Base-by-base conservation (phyloP, 2,797 vertebrate species). In the Argentina silus region DNA sequence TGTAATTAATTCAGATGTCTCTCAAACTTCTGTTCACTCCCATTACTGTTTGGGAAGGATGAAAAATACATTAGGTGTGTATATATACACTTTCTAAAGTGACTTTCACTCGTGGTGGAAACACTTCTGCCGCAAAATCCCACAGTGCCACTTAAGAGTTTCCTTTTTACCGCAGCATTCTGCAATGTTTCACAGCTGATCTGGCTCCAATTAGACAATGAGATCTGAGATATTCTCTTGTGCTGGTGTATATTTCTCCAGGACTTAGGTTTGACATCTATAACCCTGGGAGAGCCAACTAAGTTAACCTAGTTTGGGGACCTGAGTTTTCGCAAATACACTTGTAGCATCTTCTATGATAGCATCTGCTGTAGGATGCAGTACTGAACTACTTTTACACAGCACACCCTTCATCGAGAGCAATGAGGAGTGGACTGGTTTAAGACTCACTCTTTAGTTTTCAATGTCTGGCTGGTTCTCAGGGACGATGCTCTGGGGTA, bases 1-100 rank as follows among this genome's bases (percentile, higher is more conserved):
- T 83, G 70, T 91, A 91, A 94, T 90, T 74, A 85, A 85, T 85
- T 89, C 45, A 78, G 92, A 93, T 80, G 82, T 89, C 81, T 82
- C 84, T 78, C 84, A 90, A 93, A 90, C 86, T 91, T 90, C 91
- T 91, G 86, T 84, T 91, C 75, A 64, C 82, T 90, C 88, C 84
- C 87, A 87, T 81, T 87, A 83, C 89, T 88, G 88, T 91, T 92
- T 91, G 85, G 84, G 45, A 72, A 62, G 57, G 72, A 90, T 91
- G 51, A 92, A 91, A 93, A 85, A 91, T 90, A 70, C 70, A 92
- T 88, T 72, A 86, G 77, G 75, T 85, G 72, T 78, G 79, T 87
- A 76, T 69, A 61, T 72, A 65, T 84, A 78, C 81, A 79, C 75
- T 79, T 86, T 79, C 71, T 76, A 82, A 65, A 86, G 77, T 69